Evolutionary conservation across 1,140 invertebrate species (phyloP).

Genomic region (Pantala flavescens): DNA sequence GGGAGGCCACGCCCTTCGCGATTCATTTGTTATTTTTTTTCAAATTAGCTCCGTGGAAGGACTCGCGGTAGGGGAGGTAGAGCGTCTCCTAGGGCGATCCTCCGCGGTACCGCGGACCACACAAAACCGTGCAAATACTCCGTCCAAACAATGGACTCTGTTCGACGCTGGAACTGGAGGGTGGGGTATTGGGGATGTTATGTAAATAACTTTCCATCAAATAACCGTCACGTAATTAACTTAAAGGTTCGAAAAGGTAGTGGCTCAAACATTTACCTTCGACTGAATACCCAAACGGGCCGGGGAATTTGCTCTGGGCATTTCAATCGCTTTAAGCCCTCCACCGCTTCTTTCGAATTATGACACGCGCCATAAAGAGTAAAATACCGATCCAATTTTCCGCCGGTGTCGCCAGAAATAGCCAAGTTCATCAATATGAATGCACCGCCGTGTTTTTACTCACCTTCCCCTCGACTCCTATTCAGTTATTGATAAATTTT

Average conservation of each 20-base stretch:
- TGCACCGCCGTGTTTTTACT: too few species aligned
- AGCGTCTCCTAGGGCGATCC: too few species aligned
- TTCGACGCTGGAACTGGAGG: background rate
- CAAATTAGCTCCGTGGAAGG: too few species aligned
- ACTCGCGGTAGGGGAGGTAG: too few species aligned
- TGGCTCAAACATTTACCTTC: background rate
- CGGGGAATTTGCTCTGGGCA: background rate
- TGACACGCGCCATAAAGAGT: background rate
- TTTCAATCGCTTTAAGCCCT: background rate
- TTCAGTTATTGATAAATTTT: too few species aligned
- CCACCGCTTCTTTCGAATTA: background rate
- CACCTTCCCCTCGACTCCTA: too few species aligned
- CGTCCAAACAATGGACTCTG: background rate
- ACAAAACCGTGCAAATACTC: background rate
- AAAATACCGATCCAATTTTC: slow-evolving; percentile 1
- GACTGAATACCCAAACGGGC: background rate
- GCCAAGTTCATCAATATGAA: background rate
- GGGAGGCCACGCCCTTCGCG: too few species aligned
- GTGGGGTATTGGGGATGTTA: background rate
- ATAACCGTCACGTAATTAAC: background rate
- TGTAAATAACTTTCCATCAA: slow-evolving; percentile 6
- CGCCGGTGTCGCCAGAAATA: background rate
- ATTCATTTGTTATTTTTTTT: too few species aligned
- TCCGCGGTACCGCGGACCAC: too few species aligned
- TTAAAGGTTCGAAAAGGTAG: background rate